Evolutionary conservation across 2,797 vertebrate species (phyloP), one percentile per base, ranked within the genome.

Genomic region (Rhodeus uyekii): DNA sequence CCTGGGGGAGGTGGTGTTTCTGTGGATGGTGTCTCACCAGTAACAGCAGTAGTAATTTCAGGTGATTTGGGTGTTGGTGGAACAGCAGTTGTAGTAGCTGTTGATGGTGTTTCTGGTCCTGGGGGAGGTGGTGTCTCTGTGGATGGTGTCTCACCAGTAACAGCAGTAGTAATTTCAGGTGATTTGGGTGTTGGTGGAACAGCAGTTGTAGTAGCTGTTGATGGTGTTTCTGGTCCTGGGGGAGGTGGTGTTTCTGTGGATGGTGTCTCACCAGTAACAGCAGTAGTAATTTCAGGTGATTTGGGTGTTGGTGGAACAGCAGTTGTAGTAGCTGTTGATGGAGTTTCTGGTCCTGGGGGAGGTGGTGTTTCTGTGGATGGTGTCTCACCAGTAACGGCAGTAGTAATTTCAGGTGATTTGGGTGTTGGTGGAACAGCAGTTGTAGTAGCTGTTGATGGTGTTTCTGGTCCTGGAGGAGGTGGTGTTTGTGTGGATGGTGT

Each of bases 391-490:
- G 39, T 42, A 12, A 42, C 39, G 12, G 39, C 2, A 42, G 39
- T 42, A 42, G 39, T 42, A 42, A 12, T 12, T 42, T 3, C 39
- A 42, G 39, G 39, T 10, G 39, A 42, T 42, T 8, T 42, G 12
- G 39, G 39, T 42, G 39, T 39, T 9, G 38, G 38, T 42, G 39
- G 39, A 42, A 42, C 9, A 8, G 2, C 39, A 42, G 39, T 42
- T 42, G 39, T 8, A 42, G 39, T 42, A 42, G 39, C 39, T 12
- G 39, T 42, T 42, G 55, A 14, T 27, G 55, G 55, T 4, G 10
- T 27, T 58, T 24, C 10, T 1, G 55, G 13, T 58, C 0, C 4
- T 7, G 58, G n/a, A 0, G 42, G 2, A 10, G 68, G 4, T 36
- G 6, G 18, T 10, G 27, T 12, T 69, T 27, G n/a, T 19, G 55